A percentile compares a stretch with the other conserved stretches of the same genome.
phyloP scores from a whole-genome alignment of 1,140 invertebrate species.

The Protaetia brevitarsis region DNA sequence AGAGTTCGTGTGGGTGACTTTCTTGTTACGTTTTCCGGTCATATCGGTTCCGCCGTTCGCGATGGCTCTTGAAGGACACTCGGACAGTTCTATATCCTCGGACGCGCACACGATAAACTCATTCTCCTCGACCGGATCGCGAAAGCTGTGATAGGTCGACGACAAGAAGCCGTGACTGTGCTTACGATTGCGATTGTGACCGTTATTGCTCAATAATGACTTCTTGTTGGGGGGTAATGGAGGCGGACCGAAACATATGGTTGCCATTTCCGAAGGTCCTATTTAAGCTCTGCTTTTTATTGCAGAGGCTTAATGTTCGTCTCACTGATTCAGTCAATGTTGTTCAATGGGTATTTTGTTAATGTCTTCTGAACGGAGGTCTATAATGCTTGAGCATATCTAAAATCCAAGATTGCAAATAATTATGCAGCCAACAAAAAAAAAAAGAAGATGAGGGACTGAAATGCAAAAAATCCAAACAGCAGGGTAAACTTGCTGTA shows the following conservation, averaged over 20 bases:
- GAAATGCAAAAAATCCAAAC: too few relatives aligned
- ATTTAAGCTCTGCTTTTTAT: not conserved
- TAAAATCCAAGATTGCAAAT: too few relatives aligned
- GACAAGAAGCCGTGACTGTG: conserved; percentile 38
- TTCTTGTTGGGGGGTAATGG: conserved; percentile 48
- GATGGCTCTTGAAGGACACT: conserved; percentile 22
- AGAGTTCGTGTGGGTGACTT: conserved; percentile 42
- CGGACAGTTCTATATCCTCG: conserved; percentile 27
- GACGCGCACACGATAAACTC: conserved; percentile 32
- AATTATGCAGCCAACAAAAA: too few relatives aligned
- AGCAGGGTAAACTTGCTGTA: too few relatives aligned
- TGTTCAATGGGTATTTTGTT: not conserved
- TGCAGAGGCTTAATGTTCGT: not conserved
- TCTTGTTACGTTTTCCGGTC: conserved; percentile 31
- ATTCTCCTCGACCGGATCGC: conserved; percentile 43
- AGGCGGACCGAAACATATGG: conserved; percentile 48
- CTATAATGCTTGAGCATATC: too few relatives aligned
- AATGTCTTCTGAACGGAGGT: too few relatives aligned
- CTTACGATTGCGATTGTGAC: conserved; percentile 31
- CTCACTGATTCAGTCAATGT: not conserved
- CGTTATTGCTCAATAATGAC: conserved; percentile 30
- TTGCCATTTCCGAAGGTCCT: conserved; percentile 39
- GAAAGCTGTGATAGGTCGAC: conserved; percentile 47
- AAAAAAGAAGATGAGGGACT: too few relatives aligned
- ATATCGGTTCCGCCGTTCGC: conserved; percentile 16